These are phyloP conservation scores for Tupaia chinensis DNA, from an alignment of 2,113 vertebrate species.

Conservation along the genomic window DNA sequence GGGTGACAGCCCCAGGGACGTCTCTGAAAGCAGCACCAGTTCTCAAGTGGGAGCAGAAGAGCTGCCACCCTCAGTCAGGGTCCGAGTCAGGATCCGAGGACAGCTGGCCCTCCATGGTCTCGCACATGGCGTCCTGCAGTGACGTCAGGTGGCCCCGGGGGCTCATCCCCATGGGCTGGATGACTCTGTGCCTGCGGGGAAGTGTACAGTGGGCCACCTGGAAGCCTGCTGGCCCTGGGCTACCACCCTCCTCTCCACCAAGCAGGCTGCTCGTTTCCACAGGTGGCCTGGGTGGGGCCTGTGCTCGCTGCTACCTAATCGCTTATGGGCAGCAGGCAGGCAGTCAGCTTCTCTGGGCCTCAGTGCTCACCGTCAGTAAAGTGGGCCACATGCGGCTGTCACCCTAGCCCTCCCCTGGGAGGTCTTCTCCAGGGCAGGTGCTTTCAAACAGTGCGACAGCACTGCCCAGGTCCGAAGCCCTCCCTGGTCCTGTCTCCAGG, in stretches of 20 bases:
- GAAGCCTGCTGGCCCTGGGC: background rate
- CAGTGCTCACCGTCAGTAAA: background rate
- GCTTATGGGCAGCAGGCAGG: background rate
- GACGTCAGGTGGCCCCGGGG: constrained; percentile 92
- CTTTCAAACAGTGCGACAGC: background rate
- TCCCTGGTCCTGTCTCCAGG: too few species aligned
- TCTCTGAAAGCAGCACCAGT: constrained; percentile 78
- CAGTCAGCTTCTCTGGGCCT: background rate
- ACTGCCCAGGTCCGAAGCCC: background rate
- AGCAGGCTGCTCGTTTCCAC: too few species aligned
- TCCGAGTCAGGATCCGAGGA: constrained; percentile 88
- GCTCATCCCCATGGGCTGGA: constrained; percentile 95
- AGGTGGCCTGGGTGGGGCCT: background rate
- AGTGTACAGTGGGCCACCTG: background rate
- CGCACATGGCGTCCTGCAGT: constrained; percentile 88
- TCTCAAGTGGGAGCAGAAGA: constrained; percentile 32
- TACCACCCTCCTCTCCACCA: background rate
- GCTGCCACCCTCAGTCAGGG: constrained; percentile 85
- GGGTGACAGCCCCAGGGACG: background rate
- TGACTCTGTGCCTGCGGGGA: constrained; percentile 89
- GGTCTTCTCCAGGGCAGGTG: background rate
- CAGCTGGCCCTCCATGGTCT: constrained; percentile 85
- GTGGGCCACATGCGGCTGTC: background rate
- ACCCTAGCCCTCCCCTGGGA: background rate
- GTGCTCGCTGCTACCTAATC: background rate